Evolutionary conservation across 2,888 invertebrate genomes (phyloP), one percentile per base, ranked within the genome.

Genomic region (Drosophila emarginata): DNA sequence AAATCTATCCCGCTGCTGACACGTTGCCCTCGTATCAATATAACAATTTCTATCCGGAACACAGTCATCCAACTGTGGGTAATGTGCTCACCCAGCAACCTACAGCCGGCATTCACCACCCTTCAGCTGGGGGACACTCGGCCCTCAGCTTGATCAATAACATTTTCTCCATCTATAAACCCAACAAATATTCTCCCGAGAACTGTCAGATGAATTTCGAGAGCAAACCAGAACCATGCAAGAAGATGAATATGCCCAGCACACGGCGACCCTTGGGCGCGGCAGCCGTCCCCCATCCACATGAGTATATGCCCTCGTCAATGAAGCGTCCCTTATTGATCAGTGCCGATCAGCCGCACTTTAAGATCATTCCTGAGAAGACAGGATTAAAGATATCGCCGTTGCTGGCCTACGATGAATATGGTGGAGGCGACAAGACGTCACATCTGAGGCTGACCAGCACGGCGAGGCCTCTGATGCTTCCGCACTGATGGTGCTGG

Each of bases 301-400:
- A 79, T 45, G 91, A 92, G 60, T 92, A 91, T 64, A 87, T 92
- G 84, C 91, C 91, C 77, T 92, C 92, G 36, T 92, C 92, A 21
- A 92, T 89, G 93, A 94, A 92, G 91, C 92, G 88, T 0, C 93
- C 94, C 1, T 92, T 94, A 74, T 92, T 93, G 21, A 93, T 94
- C 6, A 93, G 93, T 23, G 93, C 90, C 87, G 92, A 92, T 54
- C 92, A 92, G 76, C 91, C 92, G 3, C 91, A 92, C 61, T 92
- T 92, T 60, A 92, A 92, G 83, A 93, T 93, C 54, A 92, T 93
- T 56, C 93, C 93, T 40, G 92, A 93, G 77, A 93, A 93, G 87
- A 93, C 93, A 69, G 94, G 93, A 45, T 89, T 94, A 7, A 93
- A 93, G 83, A 93, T 94, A 67, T 93, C 93, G 60, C 93, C 94